These are phyloP conservation scores for Eilema caniola DNA, from an alignment of 2,888 invertebrate species.

Conservation along the genomic window DNA sequence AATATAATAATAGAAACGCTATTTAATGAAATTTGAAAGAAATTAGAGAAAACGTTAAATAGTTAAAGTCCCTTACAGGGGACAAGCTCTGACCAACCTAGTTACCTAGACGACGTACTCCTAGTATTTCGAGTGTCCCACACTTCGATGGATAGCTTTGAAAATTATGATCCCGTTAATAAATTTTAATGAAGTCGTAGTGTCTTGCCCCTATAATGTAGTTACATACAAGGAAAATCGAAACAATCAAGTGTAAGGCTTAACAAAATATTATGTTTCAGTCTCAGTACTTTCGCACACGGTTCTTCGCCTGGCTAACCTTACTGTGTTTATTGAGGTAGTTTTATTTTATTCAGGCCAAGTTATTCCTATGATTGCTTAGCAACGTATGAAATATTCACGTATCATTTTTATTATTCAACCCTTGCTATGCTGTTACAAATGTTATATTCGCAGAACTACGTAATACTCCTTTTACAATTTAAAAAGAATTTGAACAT, in stretches of 20 bases:
- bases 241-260: neutral
- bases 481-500: neutral
- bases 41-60: too few relatives aligned
- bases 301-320: constrained; percentile 29
- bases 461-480: neutral
- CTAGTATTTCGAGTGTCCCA: too few relatives aligned
- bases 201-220: too few relatives aligned
- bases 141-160: too few relatives aligned
- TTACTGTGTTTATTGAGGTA: constrained; percentile 42
- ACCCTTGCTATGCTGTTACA: neutral
- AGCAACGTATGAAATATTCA: constrained; percentile 41
- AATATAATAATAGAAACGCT: too few relatives aligned
- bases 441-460: neutral
- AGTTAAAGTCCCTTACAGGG: too few relatives aligned
- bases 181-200: too few relatives aligned
- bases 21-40: too few relatives aligned
- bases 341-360: constrained; percentile 35
- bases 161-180: too few relatives aligned
- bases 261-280: constrained; percentile 36
- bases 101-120: too few relatives aligned
- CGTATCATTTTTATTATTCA: constrained; percentile 29
- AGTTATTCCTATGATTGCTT: constrained; percentile 44
- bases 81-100: too few relatives aligned
- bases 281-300: constrained; percentile 11
- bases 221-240: neutral